Evolutionary conservation across 2,888 invertebrate genomes (phyloP), one percentile per base, ranked within the genome.

Genomic region (Lordiphosa andalusiaca): DNA sequence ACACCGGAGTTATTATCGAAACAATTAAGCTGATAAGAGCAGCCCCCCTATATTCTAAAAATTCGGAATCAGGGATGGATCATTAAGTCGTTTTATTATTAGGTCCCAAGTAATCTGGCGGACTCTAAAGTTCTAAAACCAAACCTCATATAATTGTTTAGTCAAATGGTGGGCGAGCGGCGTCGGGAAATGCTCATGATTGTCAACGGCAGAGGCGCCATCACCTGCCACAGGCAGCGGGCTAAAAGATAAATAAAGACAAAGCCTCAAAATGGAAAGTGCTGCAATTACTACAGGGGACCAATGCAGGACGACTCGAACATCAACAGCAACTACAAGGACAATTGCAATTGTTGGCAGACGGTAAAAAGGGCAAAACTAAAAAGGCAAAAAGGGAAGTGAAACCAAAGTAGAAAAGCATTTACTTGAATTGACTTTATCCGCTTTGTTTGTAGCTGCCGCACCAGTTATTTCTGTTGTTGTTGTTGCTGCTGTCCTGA

Each of bases 391-490:
- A 60, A 63, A 58, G 62, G 60, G 41, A 76, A 73, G 60, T 61
- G 57, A 46, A 71, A 55, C 59, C 60, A 72, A 62, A 76, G 67
- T 64, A 61, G 58, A 61, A 53, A 73, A 69, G 66, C 75, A 82
- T 82, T 73, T 77, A 71, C 84, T 80, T 73, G 68, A 83, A 84
- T 83, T 85, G 84, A 82, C 78, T 84, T 78, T 67, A 78, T 82
- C 72, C 84, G 82, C 67, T 76, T 63, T 67, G 69, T 68, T 60
- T 73, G 69, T 58, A 64, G 47, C 53, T 62, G 57, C 42, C 40
- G 35, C 47, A 49, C 35, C 21, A 40, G 55, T 54, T 42, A 40
- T 30, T 16, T 33, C 49, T 40, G 55, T 52, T 53, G 47, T 39
- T 48, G 44, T 47, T 48, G 44, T 19, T 48, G 54, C 23, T 30